Base-by-base conservation (phyloP, 2,797 vertebrate genomes). In the Mormyrus hasselquistii region DNA sequence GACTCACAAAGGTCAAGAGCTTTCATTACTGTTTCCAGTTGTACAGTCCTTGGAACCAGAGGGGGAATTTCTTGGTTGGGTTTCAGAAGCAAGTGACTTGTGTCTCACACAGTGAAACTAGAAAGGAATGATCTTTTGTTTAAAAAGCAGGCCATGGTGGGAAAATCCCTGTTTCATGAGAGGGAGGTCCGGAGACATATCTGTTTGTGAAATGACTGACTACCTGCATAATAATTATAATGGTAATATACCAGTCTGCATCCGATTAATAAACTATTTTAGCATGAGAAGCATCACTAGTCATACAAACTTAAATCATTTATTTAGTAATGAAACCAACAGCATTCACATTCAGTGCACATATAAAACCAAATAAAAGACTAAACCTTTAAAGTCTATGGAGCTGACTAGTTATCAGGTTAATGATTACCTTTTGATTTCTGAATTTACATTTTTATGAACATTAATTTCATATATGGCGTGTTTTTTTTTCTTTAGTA, bases 1-100 rank as follows among this genome's bases (percentile, higher is more conserved):
- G 88, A 89, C 82, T 86, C 88, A 89, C 57, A 89, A 86, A 69
- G 59, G 88, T 89, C 59, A 89, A 2, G 22, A 19, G 22, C 65
- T 89, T 73, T 89, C 88, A 73, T 34, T 69, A 53, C 25, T 52
- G 83, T 89, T 86, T 89, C 88, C 88, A 86, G 16, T 25, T 22
- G 41, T 7, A 25, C 34, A 8, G 47, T 86, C 84, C 59, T 73
- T 52, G 53, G 62, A 22, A n/a, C 9, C 44, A 29, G 62, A n/a
- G 53, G 53, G 88, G 83, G 65, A 86, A 86, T 89, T 69, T 82
- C 83, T 62, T 50, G 53, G 50, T n/a, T 9, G 0, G 49, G 47
- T 29, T 50, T 86, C 57, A 69, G 88, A 29, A 29, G n/a, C 22
- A 29, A 52, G 84, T 44, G 25, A 65, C 10, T 14, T n/a, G 22